Conservation (phyloP, 2,888 invertebrate genomes). For the Sinodicranocentrus sp. region DNA sequence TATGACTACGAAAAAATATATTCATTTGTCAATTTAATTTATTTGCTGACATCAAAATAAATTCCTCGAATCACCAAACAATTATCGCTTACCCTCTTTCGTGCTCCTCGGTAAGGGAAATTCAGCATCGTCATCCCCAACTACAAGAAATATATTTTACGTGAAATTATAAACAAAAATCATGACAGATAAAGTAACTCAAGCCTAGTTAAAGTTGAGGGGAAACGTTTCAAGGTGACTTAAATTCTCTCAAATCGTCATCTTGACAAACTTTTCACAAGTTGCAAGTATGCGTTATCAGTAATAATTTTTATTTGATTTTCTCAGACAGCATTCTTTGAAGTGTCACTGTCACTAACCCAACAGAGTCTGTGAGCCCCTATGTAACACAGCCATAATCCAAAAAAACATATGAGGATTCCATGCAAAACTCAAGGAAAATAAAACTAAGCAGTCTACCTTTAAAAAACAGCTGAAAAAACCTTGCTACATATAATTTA, state of each 20-base stretch:
- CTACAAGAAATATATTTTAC: slow-evolving; percentile 65
- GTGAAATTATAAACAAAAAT: slow-evolving; percentile 68
- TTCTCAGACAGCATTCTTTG: too few relatives aligned
- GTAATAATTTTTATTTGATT: too few relatives aligned
- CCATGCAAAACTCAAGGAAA: too few relatives aligned
- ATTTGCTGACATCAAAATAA: slow-evolving; percentile 51
- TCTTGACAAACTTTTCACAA: too few relatives aligned
- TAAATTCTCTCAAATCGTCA: too few relatives aligned
- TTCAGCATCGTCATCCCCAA: slow-evolving; percentile 67
- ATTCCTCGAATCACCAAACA: slow-evolving; percentile 69
- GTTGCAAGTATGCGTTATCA: too few relatives aligned
- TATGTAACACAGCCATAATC: too few relatives aligned
- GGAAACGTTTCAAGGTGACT: slow-evolving; percentile 49
- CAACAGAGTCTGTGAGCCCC: too few relatives aligned
- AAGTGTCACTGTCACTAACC: too few relatives aligned
- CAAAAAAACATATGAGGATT: too few relatives aligned
- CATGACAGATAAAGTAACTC: slow-evolving; percentile 69
- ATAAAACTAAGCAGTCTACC: slow-evolving; percentile 58
- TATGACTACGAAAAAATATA: slow-evolving; percentile 15
- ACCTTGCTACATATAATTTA: slow-evolving; percentile 21
- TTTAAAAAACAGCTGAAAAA: slow-evolving; percentile 16
- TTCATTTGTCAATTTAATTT: slow-evolving; percentile 10
- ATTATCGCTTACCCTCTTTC: slow-evolving; percentile 68
- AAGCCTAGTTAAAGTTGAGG: slow-evolving; percentile 40
- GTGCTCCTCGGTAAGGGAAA: slow-evolving; percentile 66